These are phyloP conservation scores for Eulithis testata DNA, from an alignment of 2,888 invertebrate genomes.

Conservation along the genomic window DNA sequence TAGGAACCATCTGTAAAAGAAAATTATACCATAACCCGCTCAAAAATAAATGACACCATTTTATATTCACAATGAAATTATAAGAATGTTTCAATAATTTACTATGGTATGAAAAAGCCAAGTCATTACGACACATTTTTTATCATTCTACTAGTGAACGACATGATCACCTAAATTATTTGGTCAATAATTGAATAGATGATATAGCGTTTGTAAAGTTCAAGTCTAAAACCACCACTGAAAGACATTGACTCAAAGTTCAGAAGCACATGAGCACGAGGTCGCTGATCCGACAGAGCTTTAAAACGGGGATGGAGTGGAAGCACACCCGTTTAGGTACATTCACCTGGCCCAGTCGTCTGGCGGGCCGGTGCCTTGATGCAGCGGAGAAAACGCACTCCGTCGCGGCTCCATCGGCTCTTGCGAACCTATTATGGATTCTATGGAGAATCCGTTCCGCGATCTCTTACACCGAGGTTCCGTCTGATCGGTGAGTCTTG, in stretches of 20 bases:
- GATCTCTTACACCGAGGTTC: conserved; percentile 80
- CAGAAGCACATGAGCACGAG: conserved; percentile 52
- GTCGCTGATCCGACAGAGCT: conserved; percentile 51
- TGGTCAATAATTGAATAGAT: conserved; percentile 17
- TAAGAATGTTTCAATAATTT: too few relatives aligned
- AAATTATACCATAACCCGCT: conserved; percentile 1
- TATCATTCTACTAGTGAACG: not conserved
- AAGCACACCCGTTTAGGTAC: conserved; percentile 68
- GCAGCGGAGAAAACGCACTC: conserved; percentile 89
- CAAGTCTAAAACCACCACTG: conserved; percentile 38
- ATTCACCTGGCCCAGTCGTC: conserved; percentile 89
- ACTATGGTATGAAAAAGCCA: not conserved
- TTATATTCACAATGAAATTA: too few relatives aligned
- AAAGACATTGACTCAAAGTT: conserved; percentile 42
- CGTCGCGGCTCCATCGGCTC: conserved; percentile 70
- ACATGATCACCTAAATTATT: conserved; percentile 10
- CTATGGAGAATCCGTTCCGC: conserved; percentile 86
- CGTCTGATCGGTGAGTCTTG: conserved; percentile 75
- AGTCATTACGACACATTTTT: not conserved
- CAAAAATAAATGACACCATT: not conserved
- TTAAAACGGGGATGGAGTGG: conserved; percentile 64
- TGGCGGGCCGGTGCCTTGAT: conserved; percentile 69
- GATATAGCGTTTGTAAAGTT: conserved; percentile 20
- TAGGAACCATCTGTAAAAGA: not conserved
- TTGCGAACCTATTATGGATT: conserved; percentile 84